These are phyloP conservation scores for Pachypanchax playfairii DNA, from an alignment of 2,113 vertebrate species.

Conservation along the genomic window DNA sequence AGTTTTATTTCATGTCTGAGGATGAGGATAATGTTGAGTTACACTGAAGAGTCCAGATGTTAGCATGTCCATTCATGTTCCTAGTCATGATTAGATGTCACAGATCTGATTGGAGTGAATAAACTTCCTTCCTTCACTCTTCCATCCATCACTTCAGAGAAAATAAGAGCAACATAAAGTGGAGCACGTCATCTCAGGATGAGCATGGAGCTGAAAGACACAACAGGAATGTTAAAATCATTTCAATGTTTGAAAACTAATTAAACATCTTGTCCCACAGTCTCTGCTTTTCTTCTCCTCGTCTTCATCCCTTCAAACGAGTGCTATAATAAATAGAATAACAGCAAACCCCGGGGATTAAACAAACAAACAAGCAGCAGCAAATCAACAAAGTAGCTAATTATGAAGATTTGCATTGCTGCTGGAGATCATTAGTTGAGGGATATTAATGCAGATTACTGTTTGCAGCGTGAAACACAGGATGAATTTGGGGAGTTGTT, in stretches of 20 bases:
- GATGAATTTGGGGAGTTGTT: constrained; percentile 20
- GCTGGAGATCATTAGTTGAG: constrained; percentile 52
- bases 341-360: constrained; percentile 17
- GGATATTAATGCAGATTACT: constrained; percentile 30
- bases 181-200: neutral
- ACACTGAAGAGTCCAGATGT: no score
- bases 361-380: constrained; percentile 53
- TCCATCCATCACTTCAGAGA: neutral
- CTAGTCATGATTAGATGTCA: no score
- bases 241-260: constrained; percentile 6
- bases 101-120: no score
- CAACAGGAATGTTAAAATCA: neutral
- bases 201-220: neutral
- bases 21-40: no score
- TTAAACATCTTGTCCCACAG: constrained; percentile 37
- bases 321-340: constrained; percentile 28
- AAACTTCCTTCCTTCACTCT: neutral
- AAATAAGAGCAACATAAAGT: neutral
- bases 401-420: constrained; percentile 56
- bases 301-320: constrained; percentile 1
- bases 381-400: constrained; percentile 60
- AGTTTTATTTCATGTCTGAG: no score
- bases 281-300: neutral
- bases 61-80: no score
- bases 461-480: constrained; percentile 12